phyloP scores from a whole-genome alignment of 2,113 vertebrate species.

The Gallinago jamesoni region DNA sequence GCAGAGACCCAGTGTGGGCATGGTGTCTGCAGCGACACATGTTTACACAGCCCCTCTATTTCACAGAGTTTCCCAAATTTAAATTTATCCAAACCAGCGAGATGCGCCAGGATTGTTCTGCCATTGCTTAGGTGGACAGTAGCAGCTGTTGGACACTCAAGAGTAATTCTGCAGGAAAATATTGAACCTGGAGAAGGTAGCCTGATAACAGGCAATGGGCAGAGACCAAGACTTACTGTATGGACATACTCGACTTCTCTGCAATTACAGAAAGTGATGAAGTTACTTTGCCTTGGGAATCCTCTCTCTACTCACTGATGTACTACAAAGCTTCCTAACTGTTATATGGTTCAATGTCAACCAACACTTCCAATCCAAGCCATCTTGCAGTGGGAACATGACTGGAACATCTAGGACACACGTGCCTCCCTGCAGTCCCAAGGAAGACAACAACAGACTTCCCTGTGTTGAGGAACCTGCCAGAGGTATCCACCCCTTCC shows the following conservation, averaged over 20 bases:
- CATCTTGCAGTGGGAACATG: not conserved
- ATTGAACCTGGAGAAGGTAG: not conserved
- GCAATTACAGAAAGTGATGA: not conserved
- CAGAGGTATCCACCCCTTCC: not conserved
- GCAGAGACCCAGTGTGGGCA: not conserved
- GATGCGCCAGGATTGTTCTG: not conserved
- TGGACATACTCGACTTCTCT: not conserved
- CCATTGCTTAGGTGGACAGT: not conserved
- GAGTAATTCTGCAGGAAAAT: not conserved
- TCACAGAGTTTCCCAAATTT: not conserved
- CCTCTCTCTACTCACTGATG: not conserved
- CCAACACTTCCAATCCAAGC: not conserved
- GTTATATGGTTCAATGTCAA: not conserved
- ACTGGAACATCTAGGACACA: not conserved
- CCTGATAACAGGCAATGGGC: not conserved
- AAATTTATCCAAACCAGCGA: not conserved
- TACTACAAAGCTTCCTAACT: not conserved
- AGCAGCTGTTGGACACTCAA: not conserved
- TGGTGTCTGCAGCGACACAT: fast-evolving
- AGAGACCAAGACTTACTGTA: not conserved
- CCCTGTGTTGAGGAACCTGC: not conserved
- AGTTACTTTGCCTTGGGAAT: not conserved
- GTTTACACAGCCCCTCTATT: not conserved
- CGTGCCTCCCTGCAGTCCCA: not conserved
- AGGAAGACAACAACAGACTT: not conserved